Conservation (phyloP, 2,113 vertebrate species). For the Otolemur garnettii region DNA sequence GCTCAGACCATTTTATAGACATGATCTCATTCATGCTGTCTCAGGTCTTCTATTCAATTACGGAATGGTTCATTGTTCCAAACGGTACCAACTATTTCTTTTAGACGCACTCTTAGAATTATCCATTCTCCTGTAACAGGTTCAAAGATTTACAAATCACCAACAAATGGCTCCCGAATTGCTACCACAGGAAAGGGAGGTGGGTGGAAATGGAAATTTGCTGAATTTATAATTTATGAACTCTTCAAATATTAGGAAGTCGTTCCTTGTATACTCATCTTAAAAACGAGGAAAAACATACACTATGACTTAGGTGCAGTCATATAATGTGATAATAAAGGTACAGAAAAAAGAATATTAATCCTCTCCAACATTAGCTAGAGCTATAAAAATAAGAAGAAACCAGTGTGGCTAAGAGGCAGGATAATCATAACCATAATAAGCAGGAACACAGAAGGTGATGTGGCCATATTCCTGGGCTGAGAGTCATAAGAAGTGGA, state of each 20-base stretch:
- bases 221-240: constrained; percentile 73
- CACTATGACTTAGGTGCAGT: background rate
- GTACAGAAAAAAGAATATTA: constrained; percentile 46
- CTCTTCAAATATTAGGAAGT: constrained; percentile 72
- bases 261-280: constrained; percentile 6
- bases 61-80: constrained; percentile 74
- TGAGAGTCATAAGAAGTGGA: background rate
- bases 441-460: background rate
- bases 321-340: constrained; percentile 53
- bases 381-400: constrained; percentile 60
- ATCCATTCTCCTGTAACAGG: constrained; percentile 56
- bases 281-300: constrained; percentile 53
- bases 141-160: constrained; percentile 77
- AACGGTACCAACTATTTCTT: constrained; percentile 73
- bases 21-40: constrained; percentile 78
- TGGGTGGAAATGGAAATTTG: constrained; percentile 40
- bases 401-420: constrained; percentile 34
- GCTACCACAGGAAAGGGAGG: constrained; percentile 44
- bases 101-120: constrained; percentile 72
- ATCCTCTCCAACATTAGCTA: constrained; percentile 20
- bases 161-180: constrained; percentile 63
- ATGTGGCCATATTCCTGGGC: background rate
- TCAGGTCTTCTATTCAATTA: constrained; percentile 77
- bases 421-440: background rate
- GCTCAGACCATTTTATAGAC: constrained; percentile 73